phyloP scores from a whole-genome alignment of 2,888 invertebrate genomes.

The Tipula confusa region DNA sequence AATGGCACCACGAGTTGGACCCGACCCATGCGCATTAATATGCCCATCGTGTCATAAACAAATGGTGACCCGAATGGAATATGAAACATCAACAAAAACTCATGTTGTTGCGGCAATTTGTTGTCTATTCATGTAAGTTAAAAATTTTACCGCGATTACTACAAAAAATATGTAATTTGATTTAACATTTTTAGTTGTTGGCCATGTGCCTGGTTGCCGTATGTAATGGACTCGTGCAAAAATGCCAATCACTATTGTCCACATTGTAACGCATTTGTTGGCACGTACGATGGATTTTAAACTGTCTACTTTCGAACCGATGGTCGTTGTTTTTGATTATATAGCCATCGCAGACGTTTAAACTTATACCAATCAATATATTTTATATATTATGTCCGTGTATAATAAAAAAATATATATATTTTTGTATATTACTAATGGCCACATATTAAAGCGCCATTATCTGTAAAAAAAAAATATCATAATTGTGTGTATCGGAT shows the following conservation, averaged over 20 bases:
- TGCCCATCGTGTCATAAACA: constrained; percentile 46
- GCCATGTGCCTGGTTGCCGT: constrained; percentile 50
- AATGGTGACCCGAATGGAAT: constrained; percentile 43
- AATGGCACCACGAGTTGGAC: constrained; percentile 39
- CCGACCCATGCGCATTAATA: constrained; percentile 41
- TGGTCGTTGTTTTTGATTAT: neutral
- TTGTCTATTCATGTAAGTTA: constrained; percentile 37
- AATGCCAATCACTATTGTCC: constrained; percentile 52
- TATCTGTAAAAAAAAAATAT: too few relatives aligned
- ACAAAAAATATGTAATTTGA: neutral
- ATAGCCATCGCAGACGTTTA: neutral
- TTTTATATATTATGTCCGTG: neutral
- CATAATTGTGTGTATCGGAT: too few relatives aligned
- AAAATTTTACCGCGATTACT: neutral
- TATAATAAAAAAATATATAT: neutral
- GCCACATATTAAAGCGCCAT: too few relatives aligned
- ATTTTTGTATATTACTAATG: neutral
- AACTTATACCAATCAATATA: neutral
- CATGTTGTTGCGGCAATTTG: constrained; percentile 46
- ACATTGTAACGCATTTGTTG: constrained; percentile 49
- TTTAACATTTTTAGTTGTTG: constrained; percentile 45
- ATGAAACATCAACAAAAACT: constrained; percentile 45
- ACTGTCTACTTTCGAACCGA: neutral
- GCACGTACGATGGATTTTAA: constrained; percentile 40
- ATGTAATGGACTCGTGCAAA: constrained; percentile 51